Percentiles rank a stretch among this genome's conserved stretches.
phyloP scores from a whole-genome alignment of 2,888 invertebrate species.

The Torymus texanus region DNA sequence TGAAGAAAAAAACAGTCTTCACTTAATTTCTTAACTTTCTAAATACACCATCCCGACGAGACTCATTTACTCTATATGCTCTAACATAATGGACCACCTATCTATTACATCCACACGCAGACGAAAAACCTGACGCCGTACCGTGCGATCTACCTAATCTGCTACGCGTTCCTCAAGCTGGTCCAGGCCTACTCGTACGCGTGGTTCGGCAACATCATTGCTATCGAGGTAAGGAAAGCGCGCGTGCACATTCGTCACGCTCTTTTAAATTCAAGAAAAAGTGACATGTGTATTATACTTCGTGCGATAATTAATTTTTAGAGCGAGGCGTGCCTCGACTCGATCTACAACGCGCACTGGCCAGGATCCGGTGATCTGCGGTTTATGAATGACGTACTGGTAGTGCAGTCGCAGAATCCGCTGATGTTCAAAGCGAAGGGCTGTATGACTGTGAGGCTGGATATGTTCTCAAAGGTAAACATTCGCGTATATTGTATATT shows the following conservation, averaged over 20 bases:
- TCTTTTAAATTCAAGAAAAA: no score
- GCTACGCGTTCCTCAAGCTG: conserved; percentile 53
- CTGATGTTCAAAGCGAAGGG: conserved; percentile 57
- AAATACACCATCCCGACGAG: no score
- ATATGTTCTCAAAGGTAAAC: conserved; percentile 19
- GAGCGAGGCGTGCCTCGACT: conserved; percentile 59
- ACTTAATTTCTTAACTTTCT: no score
- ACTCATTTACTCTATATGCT: no score
- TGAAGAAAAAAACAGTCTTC: no score
- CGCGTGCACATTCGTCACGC: no score
- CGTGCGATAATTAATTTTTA: conserved; percentile 14
- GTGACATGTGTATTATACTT: no score
- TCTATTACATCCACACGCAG: neutral
- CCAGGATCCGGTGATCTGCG: conserved; percentile 51
- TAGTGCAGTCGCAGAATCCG: conserved; percentile 61
- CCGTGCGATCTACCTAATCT: conserved; percentile 14
- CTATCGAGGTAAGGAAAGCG: conserved; percentile 54
- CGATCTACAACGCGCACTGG: conserved; percentile 61
- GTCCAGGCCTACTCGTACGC: conserved; percentile 61
- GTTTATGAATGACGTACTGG: conserved; percentile 53
- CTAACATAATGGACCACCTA: no score
- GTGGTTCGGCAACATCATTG: conserved; percentile 60
- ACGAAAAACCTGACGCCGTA: conserved; percentile 1
- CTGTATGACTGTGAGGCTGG: neutral
- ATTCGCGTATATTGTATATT: neutral